Evolutionary conservation across 2,888 invertebrate genomes (phyloP).

Genomic region (Aquatica leii): DNA sequence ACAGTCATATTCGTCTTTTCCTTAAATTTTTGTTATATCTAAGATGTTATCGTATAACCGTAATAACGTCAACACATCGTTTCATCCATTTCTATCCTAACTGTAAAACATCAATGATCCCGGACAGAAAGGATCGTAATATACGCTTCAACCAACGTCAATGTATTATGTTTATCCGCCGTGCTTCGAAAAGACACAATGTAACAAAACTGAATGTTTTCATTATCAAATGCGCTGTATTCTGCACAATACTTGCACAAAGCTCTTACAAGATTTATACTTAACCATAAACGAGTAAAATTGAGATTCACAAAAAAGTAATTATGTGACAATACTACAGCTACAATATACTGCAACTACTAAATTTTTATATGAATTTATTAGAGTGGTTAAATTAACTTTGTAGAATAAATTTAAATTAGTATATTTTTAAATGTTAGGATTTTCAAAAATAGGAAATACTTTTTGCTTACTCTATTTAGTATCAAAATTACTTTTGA

Average conservation of each 20-base stretch:
- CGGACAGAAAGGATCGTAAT: conserved; percentile 43
- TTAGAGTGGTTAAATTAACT: no score
- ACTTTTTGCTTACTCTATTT: no score
- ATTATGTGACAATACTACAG: no score
- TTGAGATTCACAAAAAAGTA: no score
- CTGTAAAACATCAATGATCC: conserved; percentile 44
- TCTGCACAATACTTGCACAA: conserved; percentile 17
- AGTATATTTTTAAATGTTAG: no score
- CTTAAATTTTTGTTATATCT: conserved; percentile 46
- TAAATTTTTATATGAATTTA: no score
- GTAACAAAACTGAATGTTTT: conserved; percentile 39
- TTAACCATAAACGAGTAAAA: no score
- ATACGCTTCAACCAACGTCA: conserved; percentile 37
- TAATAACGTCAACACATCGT: conserved; percentile 48
- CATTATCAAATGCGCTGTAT: conserved; percentile 38
- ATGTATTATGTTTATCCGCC: conserved; percentile 36
- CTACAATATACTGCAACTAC: no score
- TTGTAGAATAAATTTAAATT: no score
- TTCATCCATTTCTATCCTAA: conserved; percentile 42
- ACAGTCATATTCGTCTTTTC: conserved; percentile 15
- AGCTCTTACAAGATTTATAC: no score
- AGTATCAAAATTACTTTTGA: no score
- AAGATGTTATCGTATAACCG: conserved; percentile 45
- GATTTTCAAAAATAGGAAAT: no score
- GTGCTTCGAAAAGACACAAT: conserved; percentile 37